Percentiles rank a stretch among this genome's conserved stretches.
These are phyloP conservation scores for Apamea sordens DNA, from an alignment of 2,888 invertebrate genomes.

Conservation along the genomic window DNA sequence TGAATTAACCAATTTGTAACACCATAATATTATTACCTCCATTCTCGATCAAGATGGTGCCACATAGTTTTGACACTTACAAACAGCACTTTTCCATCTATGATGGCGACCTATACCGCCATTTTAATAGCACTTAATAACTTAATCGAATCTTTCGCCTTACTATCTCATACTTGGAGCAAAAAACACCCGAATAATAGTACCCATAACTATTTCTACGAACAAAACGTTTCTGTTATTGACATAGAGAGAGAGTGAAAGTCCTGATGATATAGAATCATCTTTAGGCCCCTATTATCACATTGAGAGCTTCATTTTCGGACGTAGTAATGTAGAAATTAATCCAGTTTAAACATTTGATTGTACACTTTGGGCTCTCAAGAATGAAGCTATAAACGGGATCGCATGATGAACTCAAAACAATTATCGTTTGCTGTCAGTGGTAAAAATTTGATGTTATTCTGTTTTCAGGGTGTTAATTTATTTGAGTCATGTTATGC, in stretches of 20 bases:
- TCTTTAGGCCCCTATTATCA: slow-evolving; percentile 74
- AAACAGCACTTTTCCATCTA: slow-evolving; percentile 30
- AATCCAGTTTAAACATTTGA: slow-evolving; percentile 73
- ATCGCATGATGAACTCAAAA: slow-evolving; percentile 74
- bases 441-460: slow-evolving; percentile 43
- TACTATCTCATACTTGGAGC: slow-evolving; percentile 27
- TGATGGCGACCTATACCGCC: slow-evolving; percentile 25
- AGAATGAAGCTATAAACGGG: slow-evolving; percentile 63
- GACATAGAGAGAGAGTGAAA: slow-evolving; percentile 76
- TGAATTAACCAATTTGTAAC: slow-evolving; percentile 1
- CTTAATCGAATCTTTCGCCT: slow-evolving; percentile 59
- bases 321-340: slow-evolving; percentile 72
- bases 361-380: slow-evolving; percentile 66
- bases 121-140: slow-evolving; percentile 63
- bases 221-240: slow-evolving; percentile 72
- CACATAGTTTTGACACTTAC: slow-evolving; percentile 2
- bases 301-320: slow-evolving; percentile 73
- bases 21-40: slow-evolving; percentile 2
- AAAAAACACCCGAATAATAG: slow-evolving; percentile 57
- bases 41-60: slow-evolving; percentile 8
- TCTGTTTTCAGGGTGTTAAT: slow-evolving; percentile 37
- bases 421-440: slow-evolving; percentile 73
- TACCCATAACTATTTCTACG: slow-evolving; percentile 51
- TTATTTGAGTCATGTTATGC: slow-evolving; percentile 37
- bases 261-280: slow-evolving; percentile 75